Evolutionary conservation across 2,888 invertebrate species (phyloP), one percentile per base, ranked within the genome.

Genomic region (Erebia ligea): DNA sequence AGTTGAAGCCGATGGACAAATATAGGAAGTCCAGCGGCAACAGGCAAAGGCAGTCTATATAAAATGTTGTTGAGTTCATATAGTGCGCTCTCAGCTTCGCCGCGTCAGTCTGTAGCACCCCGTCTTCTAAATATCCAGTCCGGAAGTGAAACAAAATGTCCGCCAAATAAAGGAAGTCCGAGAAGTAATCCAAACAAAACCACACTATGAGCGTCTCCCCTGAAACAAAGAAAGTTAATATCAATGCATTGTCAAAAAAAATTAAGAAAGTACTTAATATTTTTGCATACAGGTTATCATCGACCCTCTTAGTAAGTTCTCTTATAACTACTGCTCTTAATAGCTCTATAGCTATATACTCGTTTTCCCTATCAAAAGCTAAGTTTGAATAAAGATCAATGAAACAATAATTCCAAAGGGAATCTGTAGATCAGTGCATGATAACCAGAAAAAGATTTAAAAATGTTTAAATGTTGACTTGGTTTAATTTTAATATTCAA

Each of bases 141-240:
- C 99, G 96, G 92, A 99, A 99, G 94, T 99, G 98, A 94, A 99
- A 98, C 87, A 98, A 95, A 85, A 99, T 99, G 94, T 99, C 99
- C 87, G 98, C 95, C 86, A 99, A 93, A 94, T 99, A 99, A 79
- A 99, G 95, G 90, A 99, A 96, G 93, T 99, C 99, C 79, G 98
- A 98, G 87, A 98, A 95, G 94, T 99, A 99, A 94, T 99, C 99
- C 91, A 99, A 94, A 84, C 97, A 97, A 93, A 99, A 99, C 99
- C 99, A 99, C 83, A 98, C 96, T 84, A 97, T 95, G 78, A 98
- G 94, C 81, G 98, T 98, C 86, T 98, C 96, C 77, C 95, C 96
- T 97, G 94, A 48, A 94, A 94, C 90, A 89, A 90, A 74, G 57
- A 67, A 66, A 58, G 48, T 34, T 34, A 9, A 48, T n/a, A 40